Conservation (phyloP, 2,797 vertebrate species). For the Geotria australis region DNA sequence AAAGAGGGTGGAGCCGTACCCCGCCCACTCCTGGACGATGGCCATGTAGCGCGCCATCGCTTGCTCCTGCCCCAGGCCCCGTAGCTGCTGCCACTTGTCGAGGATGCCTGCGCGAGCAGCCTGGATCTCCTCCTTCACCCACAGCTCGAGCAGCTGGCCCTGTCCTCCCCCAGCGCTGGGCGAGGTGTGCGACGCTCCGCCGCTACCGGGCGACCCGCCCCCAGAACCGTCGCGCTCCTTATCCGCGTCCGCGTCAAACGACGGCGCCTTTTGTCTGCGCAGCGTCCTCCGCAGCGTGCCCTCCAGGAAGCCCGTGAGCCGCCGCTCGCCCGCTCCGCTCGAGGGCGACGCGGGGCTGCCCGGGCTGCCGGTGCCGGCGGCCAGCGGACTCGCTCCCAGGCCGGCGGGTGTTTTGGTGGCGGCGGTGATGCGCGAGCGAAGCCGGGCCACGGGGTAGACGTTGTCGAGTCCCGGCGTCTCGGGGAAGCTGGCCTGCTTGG, state of each 20-base stretch:
- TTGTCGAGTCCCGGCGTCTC: constrained; percentile 22
- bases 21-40: constrained; percentile 71
- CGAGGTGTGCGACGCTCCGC: constrained; percentile 8
- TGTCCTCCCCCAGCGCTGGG: constrained; percentile 21
- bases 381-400: too few species aligned
- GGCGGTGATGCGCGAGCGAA: constrained; percentile 52
- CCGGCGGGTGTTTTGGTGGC: constrained; percentile 10
- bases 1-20: constrained; percentile 76
- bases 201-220: constrained; percentile 8
- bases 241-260: not conserved
- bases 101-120: constrained; percentile 33
- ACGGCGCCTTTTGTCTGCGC: constrained; percentile 6
- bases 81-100: constrained; percentile 78
- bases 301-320: constrained; percentile 70
- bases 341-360: constrained; percentile 15
- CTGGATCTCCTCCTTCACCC: constrained; percentile 54
- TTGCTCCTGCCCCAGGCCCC: constrained; percentile 54
- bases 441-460: constrained; percentile 44
- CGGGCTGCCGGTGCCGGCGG: too few species aligned
- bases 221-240: not conserved
- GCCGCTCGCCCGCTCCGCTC: constrained; percentile 30
- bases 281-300: constrained; percentile 68
- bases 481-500: constrained; percentile 13
- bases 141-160: constrained; percentile 54
- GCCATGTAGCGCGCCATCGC: constrained; percentile 81